These are phyloP conservation scores for Anolis carolinensis DNA, from an alignment of 2,113 vertebrate genomes.

Conservation along the genomic window DNA sequence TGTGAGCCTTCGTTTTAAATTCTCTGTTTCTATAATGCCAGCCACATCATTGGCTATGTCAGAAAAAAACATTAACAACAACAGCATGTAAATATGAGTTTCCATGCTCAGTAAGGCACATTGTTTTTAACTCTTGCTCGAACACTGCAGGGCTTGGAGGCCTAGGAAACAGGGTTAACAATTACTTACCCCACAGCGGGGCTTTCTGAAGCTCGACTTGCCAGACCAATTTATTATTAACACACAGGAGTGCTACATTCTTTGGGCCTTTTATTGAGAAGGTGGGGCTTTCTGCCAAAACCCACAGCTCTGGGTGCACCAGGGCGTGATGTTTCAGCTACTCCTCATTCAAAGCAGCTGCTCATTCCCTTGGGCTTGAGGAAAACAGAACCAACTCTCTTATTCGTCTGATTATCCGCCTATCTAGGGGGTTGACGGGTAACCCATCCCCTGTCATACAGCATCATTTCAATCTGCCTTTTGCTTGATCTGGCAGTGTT, in stretches of 20 bases:
- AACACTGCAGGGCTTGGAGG: not conserved
- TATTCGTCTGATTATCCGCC: not conserved
- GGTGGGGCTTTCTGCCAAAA: conserved; percentile 4
- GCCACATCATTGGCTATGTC: not conserved
- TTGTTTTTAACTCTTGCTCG: not conserved
- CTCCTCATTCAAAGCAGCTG: conserved; percentile 8
- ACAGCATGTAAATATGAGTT: not conserved
- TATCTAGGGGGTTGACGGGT: not conserved
- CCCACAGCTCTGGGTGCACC: not conserved
- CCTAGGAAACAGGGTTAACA: conserved; percentile 23
- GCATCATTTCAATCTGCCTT: not conserved
- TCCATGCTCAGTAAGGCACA: not conserved
- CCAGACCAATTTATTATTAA: conserved; percentile 28
- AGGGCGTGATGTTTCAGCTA: conserved; percentile 17
- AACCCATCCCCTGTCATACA: conserved; percentile 1
- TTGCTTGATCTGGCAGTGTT: not conserved
- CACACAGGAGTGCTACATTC: conserved; percentile 13
- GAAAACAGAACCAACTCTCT: conserved; percentile 10
- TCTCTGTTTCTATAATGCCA: not conserved
- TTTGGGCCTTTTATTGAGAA: not conserved
- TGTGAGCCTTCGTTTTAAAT: not conserved
- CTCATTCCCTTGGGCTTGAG: not conserved
- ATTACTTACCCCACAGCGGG: not conserved
- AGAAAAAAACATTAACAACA: not conserved
- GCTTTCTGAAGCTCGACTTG: not conserved